Conservation (phyloP, 2,113 vertebrate genomes). For the Crypturellus undulatus region DNA sequence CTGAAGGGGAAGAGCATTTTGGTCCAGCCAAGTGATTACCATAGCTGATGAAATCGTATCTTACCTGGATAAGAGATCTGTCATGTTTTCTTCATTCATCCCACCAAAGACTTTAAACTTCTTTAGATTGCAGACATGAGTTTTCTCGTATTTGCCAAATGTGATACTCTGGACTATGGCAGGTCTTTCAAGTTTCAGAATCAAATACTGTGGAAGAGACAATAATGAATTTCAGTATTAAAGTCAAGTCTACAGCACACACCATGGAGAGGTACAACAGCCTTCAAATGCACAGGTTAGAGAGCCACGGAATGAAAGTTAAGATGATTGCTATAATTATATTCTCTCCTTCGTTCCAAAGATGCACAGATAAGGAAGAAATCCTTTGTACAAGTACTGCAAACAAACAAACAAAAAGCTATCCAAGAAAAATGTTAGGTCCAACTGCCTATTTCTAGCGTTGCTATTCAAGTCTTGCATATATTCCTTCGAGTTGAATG, state of each 20-base stretch:
- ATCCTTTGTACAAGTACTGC: neutral
- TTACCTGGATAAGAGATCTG: slow-evolving; percentile 97
- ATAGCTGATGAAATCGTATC: slow-evolving; percentile 1
- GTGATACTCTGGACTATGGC: slow-evolving; percentile 98
- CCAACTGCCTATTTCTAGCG: slow-evolving; percentile 11
- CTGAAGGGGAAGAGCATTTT: slow-evolving; percentile 4
- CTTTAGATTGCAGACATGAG: slow-evolving; percentile 98
- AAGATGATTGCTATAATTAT: neutral
- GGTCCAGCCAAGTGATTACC: neutral
- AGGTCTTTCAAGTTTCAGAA: slow-evolving; percentile 96
- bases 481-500: neutral
- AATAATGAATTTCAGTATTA: neutral
- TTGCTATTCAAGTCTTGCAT: slow-evolving; percentile 34
- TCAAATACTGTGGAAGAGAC: slow-evolving; percentile 87
- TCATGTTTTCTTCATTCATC: slow-evolving; percentile 99
- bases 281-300: neutral
- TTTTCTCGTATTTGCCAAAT: slow-evolving; percentile 99
- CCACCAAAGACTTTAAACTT: slow-evolving; percentile 99
- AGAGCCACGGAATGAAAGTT: neutral
- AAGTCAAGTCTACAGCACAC: neutral
- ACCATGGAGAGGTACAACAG: neutral
- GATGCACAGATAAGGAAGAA: neutral
- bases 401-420: neutral
- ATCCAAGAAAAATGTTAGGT: neutral
- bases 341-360: neutral